A percentile compares a stretch with the other conserved stretches of the same genome.
Evolutionary conservation across 2,797 vertebrate species (phyloP).

Genomic region (Tamandua tetradactyla): DNA sequence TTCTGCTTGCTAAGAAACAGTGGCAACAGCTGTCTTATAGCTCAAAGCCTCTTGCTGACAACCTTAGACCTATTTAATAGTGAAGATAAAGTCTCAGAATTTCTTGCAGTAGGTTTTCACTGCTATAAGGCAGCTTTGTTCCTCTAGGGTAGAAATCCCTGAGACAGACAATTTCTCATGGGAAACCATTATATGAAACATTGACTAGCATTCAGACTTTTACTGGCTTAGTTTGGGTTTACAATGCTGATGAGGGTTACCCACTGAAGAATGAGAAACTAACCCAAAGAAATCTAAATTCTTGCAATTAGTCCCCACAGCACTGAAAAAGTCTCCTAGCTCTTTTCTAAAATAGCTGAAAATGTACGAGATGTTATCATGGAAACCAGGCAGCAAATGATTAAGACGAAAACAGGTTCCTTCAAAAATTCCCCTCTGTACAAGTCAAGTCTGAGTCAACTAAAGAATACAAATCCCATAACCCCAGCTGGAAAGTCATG

Average conservation of each 20-base stretch:
- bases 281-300: neutral
- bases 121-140: neutral
- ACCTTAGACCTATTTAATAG: neutral
- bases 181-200: neutral
- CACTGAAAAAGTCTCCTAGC: neutral
- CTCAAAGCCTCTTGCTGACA: neutral
- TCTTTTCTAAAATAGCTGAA: neutral
- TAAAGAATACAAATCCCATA: neutral
- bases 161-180: neutral
- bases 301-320: neutral
- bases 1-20: neutral
- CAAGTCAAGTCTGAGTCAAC: neutral
- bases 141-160: neutral
- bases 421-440: neutral
- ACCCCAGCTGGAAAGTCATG: neutral
- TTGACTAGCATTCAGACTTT: too few species aligned
- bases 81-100: neutral
- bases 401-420: neutral
- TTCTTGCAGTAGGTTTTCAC: neutral
- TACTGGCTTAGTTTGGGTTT: neutral
- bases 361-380: neutral
- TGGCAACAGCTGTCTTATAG: neutral
- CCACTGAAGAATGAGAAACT: neutral
- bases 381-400: neutral
- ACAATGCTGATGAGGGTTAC: neutral